Percentiles rank a stretch among this genome's conserved stretches.
phyloP scores from a whole-genome alignment of 2,888 invertebrate species.

The Meloe dianella region DNA sequence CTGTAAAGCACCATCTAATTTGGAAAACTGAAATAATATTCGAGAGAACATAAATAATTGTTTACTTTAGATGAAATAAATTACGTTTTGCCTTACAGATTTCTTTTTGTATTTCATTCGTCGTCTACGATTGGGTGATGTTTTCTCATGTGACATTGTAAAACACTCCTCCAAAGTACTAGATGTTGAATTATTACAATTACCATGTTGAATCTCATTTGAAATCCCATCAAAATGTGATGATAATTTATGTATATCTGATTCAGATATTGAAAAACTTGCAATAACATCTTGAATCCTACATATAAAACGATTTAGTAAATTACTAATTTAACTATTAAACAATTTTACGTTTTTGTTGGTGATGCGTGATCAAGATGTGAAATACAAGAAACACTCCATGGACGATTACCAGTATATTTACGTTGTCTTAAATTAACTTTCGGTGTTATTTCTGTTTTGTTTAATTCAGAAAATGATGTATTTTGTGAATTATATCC shows the following conservation, averaged over 20 bases:
- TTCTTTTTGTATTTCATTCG: constrained; percentile 52
- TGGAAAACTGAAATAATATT: constrained; percentile 43
- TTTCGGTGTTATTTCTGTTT: constrained; percentile 54
- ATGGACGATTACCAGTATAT: constrained; percentile 70
- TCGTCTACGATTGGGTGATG: constrained; percentile 53
- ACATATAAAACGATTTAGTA: constrained; percentile 18
- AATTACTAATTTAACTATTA: constrained; percentile 11
- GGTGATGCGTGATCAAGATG: constrained; percentile 67
- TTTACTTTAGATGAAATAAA: not conserved
- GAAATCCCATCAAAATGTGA: constrained; percentile 46
- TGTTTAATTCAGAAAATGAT: constrained; percentile 54
- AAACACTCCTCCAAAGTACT: constrained; percentile 63
- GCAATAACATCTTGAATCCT: constrained; percentile 36
- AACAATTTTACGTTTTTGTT: constrained; percentile 39
- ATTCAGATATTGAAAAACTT: constrained; percentile 84
- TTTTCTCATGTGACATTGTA: constrained; percentile 60
- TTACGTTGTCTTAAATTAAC: constrained; percentile 70
- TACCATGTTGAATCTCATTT: constrained; percentile 28
- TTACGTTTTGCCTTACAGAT: constrained; percentile 35
- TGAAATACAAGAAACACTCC: constrained; percentile 88
- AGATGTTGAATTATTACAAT: constrained; percentile 61
- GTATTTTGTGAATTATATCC: constrained; percentile 52
- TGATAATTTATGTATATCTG: constrained; percentile 78
- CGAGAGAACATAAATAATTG: not conserved
- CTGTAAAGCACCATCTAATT: constrained; percentile 44